A percentile compares a stretch with the other conserved stretches of the same genome.
Conservation (phyloP, 2,113 vertebrate genomes). For the Bambusicola thoracicus region DNA sequence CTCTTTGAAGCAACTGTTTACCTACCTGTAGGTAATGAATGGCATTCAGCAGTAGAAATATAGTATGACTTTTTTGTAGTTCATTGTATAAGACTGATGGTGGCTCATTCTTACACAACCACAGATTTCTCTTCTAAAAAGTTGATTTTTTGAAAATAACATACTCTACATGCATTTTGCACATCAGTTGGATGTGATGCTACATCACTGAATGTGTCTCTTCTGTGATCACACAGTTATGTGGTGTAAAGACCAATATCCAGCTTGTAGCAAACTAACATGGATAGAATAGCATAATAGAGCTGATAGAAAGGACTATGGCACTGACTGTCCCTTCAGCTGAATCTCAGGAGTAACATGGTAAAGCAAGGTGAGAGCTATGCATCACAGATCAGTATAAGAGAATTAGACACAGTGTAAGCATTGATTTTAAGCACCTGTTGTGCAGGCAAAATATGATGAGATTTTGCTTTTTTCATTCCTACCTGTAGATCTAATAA, state of each 20-base stretch:
- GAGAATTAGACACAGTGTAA: not conserved
- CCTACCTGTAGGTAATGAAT: not conserved
- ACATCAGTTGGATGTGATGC: rapidly evolving
- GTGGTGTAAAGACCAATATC: not conserved
- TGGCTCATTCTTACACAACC: not conserved
- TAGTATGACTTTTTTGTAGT: not conserved
- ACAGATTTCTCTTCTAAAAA: not conserved
- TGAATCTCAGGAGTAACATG: not conserved
- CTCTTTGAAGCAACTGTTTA: conserved; percentile 39
- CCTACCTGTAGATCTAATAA: not conserved
- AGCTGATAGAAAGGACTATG: not conserved
- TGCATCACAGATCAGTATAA: not conserved
- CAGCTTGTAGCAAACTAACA: not conserved
- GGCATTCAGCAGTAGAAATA: not conserved
- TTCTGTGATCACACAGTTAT: not conserved
- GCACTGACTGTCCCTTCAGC: not conserved
- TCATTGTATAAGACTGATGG: not conserved
- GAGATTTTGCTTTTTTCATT: not conserved
- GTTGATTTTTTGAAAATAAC: not conserved
- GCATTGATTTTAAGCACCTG: rapidly evolving
- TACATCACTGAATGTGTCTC: not conserved
- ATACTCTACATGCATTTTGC: not conserved
- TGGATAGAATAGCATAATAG: not conserved
- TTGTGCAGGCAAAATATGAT: not conserved
- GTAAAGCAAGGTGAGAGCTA: not conserved